Evolutionary conservation across 2,888 invertebrate species (phyloP).

Genomic region (Labia minor): DNA sequence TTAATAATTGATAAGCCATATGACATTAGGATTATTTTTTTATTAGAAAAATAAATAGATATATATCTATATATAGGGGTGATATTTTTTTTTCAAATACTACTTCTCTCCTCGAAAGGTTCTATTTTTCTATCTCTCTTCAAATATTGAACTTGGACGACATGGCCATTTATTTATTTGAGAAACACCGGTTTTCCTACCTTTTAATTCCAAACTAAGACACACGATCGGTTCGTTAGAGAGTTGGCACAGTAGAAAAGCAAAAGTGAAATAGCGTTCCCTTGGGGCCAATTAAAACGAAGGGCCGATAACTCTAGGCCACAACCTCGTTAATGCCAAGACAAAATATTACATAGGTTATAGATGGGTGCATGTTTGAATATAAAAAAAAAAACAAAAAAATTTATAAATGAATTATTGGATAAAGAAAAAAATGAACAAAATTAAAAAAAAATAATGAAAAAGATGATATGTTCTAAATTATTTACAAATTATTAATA

Average conservation of each 20-base stretch:
- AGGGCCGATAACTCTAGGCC: background rate
- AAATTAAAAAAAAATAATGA: background rate
- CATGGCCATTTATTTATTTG: no score
- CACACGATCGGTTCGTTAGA: constrained; percentile 4
- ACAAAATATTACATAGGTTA: constrained; percentile 1
- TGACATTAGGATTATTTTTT: no score
- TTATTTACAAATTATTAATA: background rate
- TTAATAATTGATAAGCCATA: no score
- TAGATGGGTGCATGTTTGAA: background rate
- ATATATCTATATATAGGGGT: no score
- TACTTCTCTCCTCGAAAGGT: no score
- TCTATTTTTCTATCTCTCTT: no score
- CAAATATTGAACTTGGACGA: no score
- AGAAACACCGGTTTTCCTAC: background rate
- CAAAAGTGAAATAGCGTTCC: background rate
- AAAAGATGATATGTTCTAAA: background rate
- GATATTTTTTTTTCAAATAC: no score
- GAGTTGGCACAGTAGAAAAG: background rate
- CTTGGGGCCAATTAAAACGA: background rate
- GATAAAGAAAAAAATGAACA: background rate
- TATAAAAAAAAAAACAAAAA: background rate
- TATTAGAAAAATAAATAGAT: no score
- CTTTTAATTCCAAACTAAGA: background rate
- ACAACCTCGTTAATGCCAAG: constrained; percentile 13
- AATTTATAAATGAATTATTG: background rate